Evolutionary conservation across 2,113 vertebrate genomes (phyloP).

Genomic region (Zingel zingel): DNA sequence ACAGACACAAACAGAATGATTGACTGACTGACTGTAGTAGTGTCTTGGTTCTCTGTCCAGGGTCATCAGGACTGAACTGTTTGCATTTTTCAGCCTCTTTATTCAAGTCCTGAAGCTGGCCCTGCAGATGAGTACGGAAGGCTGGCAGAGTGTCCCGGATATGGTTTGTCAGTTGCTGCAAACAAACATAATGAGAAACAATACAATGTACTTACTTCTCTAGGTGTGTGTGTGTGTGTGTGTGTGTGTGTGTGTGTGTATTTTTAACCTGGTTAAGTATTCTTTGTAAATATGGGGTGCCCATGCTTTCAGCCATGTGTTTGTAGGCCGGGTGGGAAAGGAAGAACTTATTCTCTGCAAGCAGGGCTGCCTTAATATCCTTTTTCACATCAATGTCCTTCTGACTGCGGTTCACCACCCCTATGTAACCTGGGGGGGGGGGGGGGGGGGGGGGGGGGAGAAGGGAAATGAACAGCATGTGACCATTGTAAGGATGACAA

Average conservation of each 20-base stretch:
- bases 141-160: conserved; percentile 91
- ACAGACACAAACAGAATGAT: background rate
- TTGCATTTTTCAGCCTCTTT: conserved; percentile 90
- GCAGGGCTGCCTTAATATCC: conserved; percentile 86
- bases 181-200: conserved; percentile 32
- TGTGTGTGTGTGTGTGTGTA: background rate
- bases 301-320: conserved; percentile 88
- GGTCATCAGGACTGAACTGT: conserved; percentile 89
- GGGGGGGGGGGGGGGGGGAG: background rate
- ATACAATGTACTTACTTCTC: background rate
- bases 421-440: conserved; percentile 84
- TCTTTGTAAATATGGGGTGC: conserved; percentile 88
- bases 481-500: conserved; percentile 8
- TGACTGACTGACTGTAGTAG: conserved; percentile 89
- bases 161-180: conserved; percentile 95
- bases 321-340: conserved; percentile 84
- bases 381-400: conserved; percentile 91
- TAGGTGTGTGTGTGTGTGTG: background rate
- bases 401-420: conserved; percentile 91
- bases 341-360: conserved; percentile 88
- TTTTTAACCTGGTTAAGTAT: conserved; percentile 85
- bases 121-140: conserved; percentile 89
- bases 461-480: conserved; percentile 32
- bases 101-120: conserved; percentile 88
- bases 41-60: conserved; percentile 90